Percentiles rank a stretch among this genome's conserved stretches.
Evolutionary conservation across 2,888 invertebrate genomes (phyloP).

Genomic region (Drosophila robusta): DNA sequence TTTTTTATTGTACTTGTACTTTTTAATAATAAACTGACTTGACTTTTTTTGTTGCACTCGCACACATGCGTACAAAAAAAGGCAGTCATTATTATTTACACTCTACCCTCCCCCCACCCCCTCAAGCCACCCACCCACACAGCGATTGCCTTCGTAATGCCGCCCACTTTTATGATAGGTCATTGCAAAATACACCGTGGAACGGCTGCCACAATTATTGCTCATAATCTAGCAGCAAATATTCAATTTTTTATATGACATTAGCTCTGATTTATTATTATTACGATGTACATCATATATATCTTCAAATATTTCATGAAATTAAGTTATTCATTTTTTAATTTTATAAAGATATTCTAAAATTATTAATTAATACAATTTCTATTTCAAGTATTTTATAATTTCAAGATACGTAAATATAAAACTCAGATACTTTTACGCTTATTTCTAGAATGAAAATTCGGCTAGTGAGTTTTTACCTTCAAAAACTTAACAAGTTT

Average conservation of each 20-base stretch:
- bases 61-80: conserved; percentile 68
- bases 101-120: conserved; percentile 15
- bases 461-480: too few relatives aligned
- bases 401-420: too few relatives aligned
- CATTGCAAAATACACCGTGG: conserved; percentile 41
- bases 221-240: background rate
- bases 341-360: too few relatives aligned
- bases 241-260: background rate
- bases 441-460: too few relatives aligned
- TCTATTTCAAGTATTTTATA: too few relatives aligned
- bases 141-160: conserved; percentile 16
- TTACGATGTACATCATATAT: too few relatives aligned
- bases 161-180: conserved; percentile 44
- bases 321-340: too few relatives aligned
- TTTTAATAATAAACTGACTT: conserved; percentile 75
- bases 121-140: background rate
- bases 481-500: too few relatives aligned
- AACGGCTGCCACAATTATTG: background rate
- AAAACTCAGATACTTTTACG: too few relatives aligned
- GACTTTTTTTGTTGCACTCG: conserved; percentile 47
- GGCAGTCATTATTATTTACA: conserved; percentile 51
- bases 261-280: too few relatives aligned
- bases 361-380: too few relatives aligned
- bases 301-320: too few relatives aligned
- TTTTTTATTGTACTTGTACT: conserved; percentile 71